phyloP scores from a whole-genome alignment of 2,113 vertebrate genomes.

The Tachysurus fulvidraco region DNA sequence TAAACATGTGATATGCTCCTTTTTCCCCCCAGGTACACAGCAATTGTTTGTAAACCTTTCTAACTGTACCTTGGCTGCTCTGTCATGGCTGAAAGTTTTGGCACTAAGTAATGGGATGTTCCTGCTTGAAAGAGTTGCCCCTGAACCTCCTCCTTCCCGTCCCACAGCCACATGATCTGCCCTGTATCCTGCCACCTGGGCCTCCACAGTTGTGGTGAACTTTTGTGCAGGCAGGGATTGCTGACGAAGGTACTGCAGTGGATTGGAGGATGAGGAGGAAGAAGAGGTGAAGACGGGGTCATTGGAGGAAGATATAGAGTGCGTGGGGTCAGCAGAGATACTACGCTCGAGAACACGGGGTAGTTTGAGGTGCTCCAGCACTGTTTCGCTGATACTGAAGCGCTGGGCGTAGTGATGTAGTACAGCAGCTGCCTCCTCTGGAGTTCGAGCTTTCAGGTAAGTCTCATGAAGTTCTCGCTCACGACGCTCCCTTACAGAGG shows the following conservation, averaged over 20 bases:
- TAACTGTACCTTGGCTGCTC: conserved; percentile 79
- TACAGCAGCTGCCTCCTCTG: conserved; percentile 85
- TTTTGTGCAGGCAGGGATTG: conserved; percentile 88
- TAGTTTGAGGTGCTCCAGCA: conserved; percentile 89
- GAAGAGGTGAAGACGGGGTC: conserved; percentile 60
- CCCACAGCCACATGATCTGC: conserved; percentile 51
- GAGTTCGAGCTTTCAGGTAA: conserved; percentile 81
- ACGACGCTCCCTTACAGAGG: conserved; percentile 77
- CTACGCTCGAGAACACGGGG: conserved; percentile 93
- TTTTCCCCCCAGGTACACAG: not conserved
- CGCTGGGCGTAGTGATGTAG: conserved; percentile 90
- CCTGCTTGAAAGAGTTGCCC: conserved; percentile 74
- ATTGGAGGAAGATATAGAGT: conserved; percentile 58
- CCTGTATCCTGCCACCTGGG: conserved; percentile 76
- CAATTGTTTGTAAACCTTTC: not conserved
- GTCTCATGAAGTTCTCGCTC: conserved; percentile 87
- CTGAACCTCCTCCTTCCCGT: conserved; percentile 33
- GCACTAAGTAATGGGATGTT: conserved; percentile 85
- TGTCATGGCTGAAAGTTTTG: conserved; percentile 85
- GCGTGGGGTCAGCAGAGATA: conserved; percentile 85
- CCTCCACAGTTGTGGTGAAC: conserved; percentile 91
- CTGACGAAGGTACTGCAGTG: conserved; percentile 87
- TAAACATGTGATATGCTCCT: not conserved
- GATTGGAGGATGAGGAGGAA: conserved; percentile 73
- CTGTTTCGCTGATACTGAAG: conserved; percentile 93